Conservation (phyloP, 2,888 invertebrate species). For the Digitonthophagus gazella region DNA sequence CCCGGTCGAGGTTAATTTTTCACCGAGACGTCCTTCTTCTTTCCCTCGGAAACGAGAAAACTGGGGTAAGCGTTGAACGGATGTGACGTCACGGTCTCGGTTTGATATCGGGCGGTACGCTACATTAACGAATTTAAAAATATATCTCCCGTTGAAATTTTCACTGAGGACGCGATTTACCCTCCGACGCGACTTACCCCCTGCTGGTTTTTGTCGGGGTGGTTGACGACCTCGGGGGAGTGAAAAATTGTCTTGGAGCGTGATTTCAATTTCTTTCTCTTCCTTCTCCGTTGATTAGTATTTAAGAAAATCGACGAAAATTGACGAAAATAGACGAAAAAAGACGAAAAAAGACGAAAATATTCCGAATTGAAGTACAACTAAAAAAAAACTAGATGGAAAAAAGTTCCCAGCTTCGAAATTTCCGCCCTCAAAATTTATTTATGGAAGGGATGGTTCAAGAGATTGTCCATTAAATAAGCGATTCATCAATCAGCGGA, state of each 20-base stretch:
- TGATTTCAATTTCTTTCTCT: background rate
- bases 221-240: background rate
- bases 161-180: constrained; percentile 22
- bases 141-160: constrained; percentile 42
- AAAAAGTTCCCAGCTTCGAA: background rate
- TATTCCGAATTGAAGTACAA: too few relatives aligned
- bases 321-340: too few relatives aligned
- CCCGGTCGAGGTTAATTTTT: constrained; percentile 35
- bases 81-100: constrained; percentile 36
- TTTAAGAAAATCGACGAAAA: background rate
- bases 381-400: too few relatives aligned
- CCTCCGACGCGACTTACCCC: background rate
- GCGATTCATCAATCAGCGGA: constrained; percentile 30
- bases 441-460: background rate
- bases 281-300: background rate
- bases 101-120: constrained; percentile 44
- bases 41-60: constrained; percentile 25
- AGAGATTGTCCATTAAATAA: constrained; percentile 23
- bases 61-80: constrained; percentile 25
- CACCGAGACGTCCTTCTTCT: constrained; percentile 29
- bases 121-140: constrained; percentile 48
- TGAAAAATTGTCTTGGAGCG: background rate
- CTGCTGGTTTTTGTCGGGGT: background rate
- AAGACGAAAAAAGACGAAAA: too few relatives aligned
- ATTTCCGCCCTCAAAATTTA: background rate